Percentiles rank a stretch among this genome's conserved stretches.
These are phyloP conservation scores for Aphidius colemani DNA, from an alignment of 2,888 invertebrate species.

Conservation along the genomic window DNA sequence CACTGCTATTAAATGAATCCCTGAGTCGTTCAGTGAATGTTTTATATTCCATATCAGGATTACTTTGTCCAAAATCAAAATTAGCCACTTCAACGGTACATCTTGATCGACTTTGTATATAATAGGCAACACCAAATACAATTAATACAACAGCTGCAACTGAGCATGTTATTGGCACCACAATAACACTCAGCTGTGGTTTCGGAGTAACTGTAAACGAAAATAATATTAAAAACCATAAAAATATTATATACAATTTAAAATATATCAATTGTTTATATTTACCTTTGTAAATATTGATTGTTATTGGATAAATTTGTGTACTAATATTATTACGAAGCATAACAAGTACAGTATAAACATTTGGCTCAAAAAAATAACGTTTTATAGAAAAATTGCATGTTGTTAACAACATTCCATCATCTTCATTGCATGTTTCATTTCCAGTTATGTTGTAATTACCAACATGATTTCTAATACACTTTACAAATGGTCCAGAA, in stretches of 20 bases:
- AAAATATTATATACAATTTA: conserved; percentile 18
- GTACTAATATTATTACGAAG: conserved; percentile 78
- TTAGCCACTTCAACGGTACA: conserved; percentile 87
- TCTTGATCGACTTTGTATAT: conserved; percentile 78
- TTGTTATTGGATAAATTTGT: conserved; percentile 71
- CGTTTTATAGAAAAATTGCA: conserved; percentile 71
- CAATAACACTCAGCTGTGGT: conserved; percentile 84
- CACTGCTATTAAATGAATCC: conserved; percentile 74
- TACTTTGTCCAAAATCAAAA: conserved; percentile 85
- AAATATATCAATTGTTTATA: conserved; percentile 9
- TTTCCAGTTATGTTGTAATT: conserved; percentile 75
- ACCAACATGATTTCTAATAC: conserved; percentile 69
- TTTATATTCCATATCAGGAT: conserved; percentile 82
- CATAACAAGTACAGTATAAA: conserved; percentile 78
- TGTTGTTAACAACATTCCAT: conserved; percentile 53
- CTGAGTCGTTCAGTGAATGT: conserved; percentile 81
- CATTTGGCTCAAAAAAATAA: conserved; percentile 72
- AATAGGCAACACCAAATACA: conserved; percentile 86
- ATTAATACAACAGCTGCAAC: conserved; percentile 81
- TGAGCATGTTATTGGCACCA: conserved; percentile 84
- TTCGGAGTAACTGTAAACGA: conserved; percentile 75
- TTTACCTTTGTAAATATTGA: conserved; percentile 84
- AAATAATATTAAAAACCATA: conserved; percentile 19
- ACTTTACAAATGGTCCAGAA: conserved; percentile 74
- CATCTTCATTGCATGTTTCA: conserved; percentile 68